Base-by-base conservation (phyloP, 35 echinoderm and acorn worm species). In the Eucidaris tribuloides region DNA sequence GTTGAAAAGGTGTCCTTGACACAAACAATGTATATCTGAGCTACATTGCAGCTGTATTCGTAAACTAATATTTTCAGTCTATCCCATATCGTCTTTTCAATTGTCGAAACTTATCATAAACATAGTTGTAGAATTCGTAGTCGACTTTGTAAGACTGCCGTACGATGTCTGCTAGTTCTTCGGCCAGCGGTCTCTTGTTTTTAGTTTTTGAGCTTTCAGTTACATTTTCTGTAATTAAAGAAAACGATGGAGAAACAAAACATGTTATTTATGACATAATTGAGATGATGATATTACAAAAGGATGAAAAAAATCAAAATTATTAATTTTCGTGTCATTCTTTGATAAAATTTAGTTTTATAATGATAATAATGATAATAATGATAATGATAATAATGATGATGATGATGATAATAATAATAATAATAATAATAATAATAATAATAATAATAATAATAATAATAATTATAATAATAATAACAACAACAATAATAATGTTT, bases 341-440 rank as follows among this genome's bases (percentile, higher is more conserved):
- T 55, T 55, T 55, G 13, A 22, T 55, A 14, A 55, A 55, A 22
- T 22, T 13, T 55, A 22, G 13, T 55, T 55, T 14, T 55, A 55
- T 55, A 55, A 55, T 55, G 50, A 55, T 55, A 55, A 55, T 55
- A 55, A 55, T 55, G 22, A 55, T 55, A 55, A 55, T 55, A 55
- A 55, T 55, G 22, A 55, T 55, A 55, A 55, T 55, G 22, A 55
- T 55, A 55, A 55, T 55, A 55, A 55, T 55, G 22, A 55, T 55
- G 22, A 55, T 55, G 22, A 55, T 55, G 22, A 55, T 55, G 22
- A 55, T 55, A 55, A 55, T 55, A 55, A 55, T 55, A 55, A 55
- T 55, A 55, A 55, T 55, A 55, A 55, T 55, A 55, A 55, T 55
- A 55, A 55, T 55, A 55, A 55, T 55, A 55, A 55, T 55, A 55